Evolutionary conservation across 1,140 invertebrate species (phyloP), one percentile per base, ranked within the genome.

Genomic region (Drosophila burlai): DNA sequence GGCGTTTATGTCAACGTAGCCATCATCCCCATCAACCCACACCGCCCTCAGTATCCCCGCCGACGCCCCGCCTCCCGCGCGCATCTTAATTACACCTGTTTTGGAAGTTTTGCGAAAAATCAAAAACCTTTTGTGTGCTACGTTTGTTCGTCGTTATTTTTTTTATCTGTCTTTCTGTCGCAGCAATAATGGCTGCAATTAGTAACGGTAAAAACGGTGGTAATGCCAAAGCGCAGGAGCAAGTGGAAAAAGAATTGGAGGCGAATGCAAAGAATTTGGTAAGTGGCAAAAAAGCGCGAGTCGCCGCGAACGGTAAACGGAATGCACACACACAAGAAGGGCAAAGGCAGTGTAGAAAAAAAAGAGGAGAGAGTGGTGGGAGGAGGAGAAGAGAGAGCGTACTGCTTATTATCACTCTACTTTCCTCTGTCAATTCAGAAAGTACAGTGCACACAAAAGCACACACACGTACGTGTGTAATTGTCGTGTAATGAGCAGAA

Each of bases 401-500:
- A 43, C 36, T 46, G 40, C 49, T 58, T 57, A 59, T 77, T 77
- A 76, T 81, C 77, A 77, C 73, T 74, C 74, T 78, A 77, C 73
- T 74, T 81, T 81, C 65, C 46, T 62, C 47, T 54, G 79, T 40
- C 69, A 72, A 80, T 86, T 76, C 69, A 68, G 79, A 86, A 85
- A 85, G 83, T 84, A 62, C 65, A 40, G 67, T 71, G 40, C 38
- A 24, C 40, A 71, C 40, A 31, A 34, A 46, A 54, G 24, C 45
- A 42, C 21, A 59, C 36, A 47, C 24, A 55, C 49, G 24, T 42
- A 47, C 21, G 29, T 55, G 54, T 43, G 54, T 43, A 76, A 54
- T 76, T 47, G 45, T 42, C 34, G 65, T 34, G 36, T 54, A 69
- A 43, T 34, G 34, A 38, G 21, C 29, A 68, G 11, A 45, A 65